phyloP scores from a whole-genome alignment of 64 coral and sea anemone species.

The Acropora yongei region DNA sequence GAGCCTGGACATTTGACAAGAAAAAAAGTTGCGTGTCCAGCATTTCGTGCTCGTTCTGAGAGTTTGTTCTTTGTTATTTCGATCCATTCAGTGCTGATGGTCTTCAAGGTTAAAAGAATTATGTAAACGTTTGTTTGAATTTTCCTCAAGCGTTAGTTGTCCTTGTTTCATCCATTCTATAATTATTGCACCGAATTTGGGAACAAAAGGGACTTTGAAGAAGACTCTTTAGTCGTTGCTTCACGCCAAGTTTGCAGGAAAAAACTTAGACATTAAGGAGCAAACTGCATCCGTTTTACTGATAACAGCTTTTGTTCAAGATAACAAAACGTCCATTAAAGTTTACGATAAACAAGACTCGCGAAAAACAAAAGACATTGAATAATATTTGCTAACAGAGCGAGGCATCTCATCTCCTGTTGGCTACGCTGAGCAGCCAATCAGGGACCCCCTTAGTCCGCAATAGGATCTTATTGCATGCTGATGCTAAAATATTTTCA shows the following conservation, averaged over 20 bases:
- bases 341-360: slow-evolving; percentile 8
- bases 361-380: background rate
- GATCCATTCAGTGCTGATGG: background rate
- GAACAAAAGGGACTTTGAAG: too few species aligned
- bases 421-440: slow-evolving; percentile 15
- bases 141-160: too few species aligned
- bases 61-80: background rate
- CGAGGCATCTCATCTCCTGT: slow-evolving; percentile 21
- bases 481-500: slow-evolving; percentile 24
- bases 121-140: background rate
- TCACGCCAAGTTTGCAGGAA: background rate
- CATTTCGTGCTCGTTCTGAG: background rate
- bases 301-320: slow-evolving; percentile 24
- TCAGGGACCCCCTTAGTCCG: background rate
- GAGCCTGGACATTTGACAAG: too few species aligned
- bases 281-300: background rate
- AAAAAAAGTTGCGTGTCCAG: too few species aligned
- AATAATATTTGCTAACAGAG: slow-evolving; percentile 6
- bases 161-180: too few species aligned
- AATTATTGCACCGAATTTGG: too few species aligned
- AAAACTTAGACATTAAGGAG: background rate
- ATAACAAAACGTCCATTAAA: slow-evolving; percentile 4
- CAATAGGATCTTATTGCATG: background rate
- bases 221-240: background rate
- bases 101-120: background rate